Base-by-base conservation (phyloP, 2,113 vertebrate species). In the Sphyrna mokarran region DNA sequence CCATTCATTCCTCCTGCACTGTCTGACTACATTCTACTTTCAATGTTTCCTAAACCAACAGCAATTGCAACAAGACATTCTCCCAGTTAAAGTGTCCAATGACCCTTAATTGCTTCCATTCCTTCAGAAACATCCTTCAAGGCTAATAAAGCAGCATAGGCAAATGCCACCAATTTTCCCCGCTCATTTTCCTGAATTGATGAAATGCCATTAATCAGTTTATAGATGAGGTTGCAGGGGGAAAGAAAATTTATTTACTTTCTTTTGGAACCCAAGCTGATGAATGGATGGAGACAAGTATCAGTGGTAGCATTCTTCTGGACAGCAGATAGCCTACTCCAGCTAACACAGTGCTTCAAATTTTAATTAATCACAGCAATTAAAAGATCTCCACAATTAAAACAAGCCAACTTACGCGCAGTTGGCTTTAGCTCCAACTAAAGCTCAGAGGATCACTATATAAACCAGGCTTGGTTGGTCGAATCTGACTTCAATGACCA, bases 331-430 rank as follows among this genome's bases (percentile, higher is more conserved):
- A 66, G 61, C 89, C 89, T n/a, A 93, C 61, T n/a, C 63, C 58
- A 66, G n/a, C 61, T 37, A 37, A 37, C 89, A 37, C 89, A 66
- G 33, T 93, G 37, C 66, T 93, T 93, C 66, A 66, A 93, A 93
- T 93, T 63, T n/a, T 66, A 93, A 93, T 63, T 93, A 63, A 93
- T n/a, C 37, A 66, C 37, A 37, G n/a, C 61, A 93, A 66, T 93
- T 66, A 93, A 93, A 93, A 93, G 89, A 66, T 33, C n/a, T 66
- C 40, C 37, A 93, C 89, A 63, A 93, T 93, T 93, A 66, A 93
- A 66, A 68, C 20, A 37, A 93, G 18, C 61, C 10, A 93, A 93
- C 61, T 66, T 40, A 8, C 8, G 5, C n/a, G 20, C 61, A 68
- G 9, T n/a, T 66, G 58, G 6, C 58, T 63, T 37, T 2, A 93